Base-by-base conservation (phyloP, 2,113 vertebrate genomes). In the Ictalurus punctatus region DNA sequence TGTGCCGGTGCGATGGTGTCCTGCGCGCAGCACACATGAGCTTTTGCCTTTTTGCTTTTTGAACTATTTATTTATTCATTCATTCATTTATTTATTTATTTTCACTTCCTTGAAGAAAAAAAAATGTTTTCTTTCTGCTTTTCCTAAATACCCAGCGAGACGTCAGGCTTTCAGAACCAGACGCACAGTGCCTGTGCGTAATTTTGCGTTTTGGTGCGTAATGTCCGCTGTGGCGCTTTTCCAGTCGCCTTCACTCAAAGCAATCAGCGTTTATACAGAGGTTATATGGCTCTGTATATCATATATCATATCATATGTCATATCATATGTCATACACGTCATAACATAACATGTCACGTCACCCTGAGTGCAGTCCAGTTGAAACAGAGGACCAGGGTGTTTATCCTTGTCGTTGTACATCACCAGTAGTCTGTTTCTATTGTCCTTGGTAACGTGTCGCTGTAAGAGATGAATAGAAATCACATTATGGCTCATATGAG, bases 401-500 rank as follows among this genome's bases (percentile, higher is more conserved):
- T 2, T 2, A 9, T 76, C 73, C 74, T 5, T 59, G 56, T 12
- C 16, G 48, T 19, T n/a, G 17, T 21, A 6, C 54, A 82, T n/a
- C 54, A 23, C 34, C 21, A 83, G 21, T 7, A 27, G 12, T 27
- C 58, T 63, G 21, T 25, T 61, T 44, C n/a, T 59, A 6, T 37
- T 59, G 80, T 59, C 54, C 80, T 37, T 23, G 59, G 16, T 23
- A 59, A 82, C 17, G 37, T 25, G 34, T 44, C 63, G 58, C 21
- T 83, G 19, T 13, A 1, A 44, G 58, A 83, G 59, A 13, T 40
- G 6, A 27, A 25, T 40, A 16, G 81, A 63, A 63, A 63, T 56
- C 21, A 44, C 58, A 83, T 83, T 83, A 63, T 21, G 81, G 58
- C 81, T 44, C 56, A 83, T 63, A 37, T 83, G 81, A 83, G 81